phyloP scores from a whole-genome alignment of 2,113 vertebrate species.

The Okapia johnstoni region DNA sequence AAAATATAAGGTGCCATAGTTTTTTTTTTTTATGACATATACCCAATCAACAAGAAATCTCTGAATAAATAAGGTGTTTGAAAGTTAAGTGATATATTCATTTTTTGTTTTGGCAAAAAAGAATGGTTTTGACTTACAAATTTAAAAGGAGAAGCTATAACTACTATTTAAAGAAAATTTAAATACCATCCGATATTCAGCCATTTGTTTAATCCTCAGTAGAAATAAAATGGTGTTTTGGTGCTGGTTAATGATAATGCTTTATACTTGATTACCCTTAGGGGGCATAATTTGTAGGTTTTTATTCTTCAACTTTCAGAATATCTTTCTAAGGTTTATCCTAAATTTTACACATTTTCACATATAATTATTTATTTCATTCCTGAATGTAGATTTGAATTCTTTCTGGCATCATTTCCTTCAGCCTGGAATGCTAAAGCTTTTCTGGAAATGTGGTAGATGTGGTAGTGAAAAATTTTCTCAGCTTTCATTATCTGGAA shows the following conservation, averaged over 20 bases:
- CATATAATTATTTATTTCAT: not conserved
- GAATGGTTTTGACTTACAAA: not conserved
- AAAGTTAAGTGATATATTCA: not conserved
- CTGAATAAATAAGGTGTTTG: not conserved
- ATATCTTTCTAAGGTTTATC: not conserved
- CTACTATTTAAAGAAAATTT: not conserved
- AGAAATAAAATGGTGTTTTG: not conserved
- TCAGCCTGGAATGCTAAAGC: not conserved
- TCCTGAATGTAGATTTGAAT: not conserved
- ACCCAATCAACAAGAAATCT: not conserved
- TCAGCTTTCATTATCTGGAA: not conserved
- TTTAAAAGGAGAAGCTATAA: not conserved
- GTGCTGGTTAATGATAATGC: not conserved
- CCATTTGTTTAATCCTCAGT: not conserved
- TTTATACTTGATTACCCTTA: not conserved
- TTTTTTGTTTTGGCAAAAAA: not conserved
- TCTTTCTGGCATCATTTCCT: not conserved
- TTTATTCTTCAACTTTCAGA: not conserved
- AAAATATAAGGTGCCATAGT: not conserved
- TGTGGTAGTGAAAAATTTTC: not conserved
- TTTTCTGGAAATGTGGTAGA: not conserved
- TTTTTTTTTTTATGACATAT: not conserved
- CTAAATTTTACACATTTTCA: not conserved
- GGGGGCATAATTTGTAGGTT: not conserved
- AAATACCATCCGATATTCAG: not conserved